A percentile compares a stretch with the other conserved stretches of the same genome.
Evolutionary conservation across 2,888 invertebrate species (phyloP).

Genomic region (Patella caerulea): DNA sequence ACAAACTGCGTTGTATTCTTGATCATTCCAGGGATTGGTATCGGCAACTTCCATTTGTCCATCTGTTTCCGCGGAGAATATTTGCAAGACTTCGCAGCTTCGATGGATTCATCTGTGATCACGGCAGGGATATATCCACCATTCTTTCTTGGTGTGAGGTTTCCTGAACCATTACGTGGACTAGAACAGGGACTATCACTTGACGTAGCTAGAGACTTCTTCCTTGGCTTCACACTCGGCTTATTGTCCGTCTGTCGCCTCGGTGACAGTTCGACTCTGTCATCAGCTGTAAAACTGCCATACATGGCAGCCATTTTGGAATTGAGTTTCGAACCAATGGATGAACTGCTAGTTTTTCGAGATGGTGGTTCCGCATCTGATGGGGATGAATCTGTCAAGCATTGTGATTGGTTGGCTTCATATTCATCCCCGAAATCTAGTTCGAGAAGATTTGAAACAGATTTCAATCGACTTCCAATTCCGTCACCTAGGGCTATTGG

Average conservation of each 20-base stretch:
- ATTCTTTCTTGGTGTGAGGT: neutral
- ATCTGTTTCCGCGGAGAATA: slow-evolving; percentile 6
- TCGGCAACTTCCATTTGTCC: neutral
- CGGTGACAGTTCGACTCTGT: neutral
- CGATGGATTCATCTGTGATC: neutral
- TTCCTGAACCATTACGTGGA: neutral
- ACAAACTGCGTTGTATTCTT: neutral
- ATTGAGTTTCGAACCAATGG: neutral
- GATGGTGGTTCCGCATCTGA: neutral
- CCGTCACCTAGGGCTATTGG: neutral
- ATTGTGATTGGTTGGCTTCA: neutral
- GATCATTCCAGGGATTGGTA: neutral
- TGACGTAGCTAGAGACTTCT: neutral
- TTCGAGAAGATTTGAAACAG: neutral
- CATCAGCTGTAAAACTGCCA: neutral
- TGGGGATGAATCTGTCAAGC: neutral
- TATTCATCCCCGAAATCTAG: neutral
- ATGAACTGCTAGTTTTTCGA: neutral
- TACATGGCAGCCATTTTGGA: neutral
- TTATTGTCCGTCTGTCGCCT: neutral
- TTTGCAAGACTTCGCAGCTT: neutral
- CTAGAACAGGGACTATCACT: neutral
- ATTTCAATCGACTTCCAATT: neutral
- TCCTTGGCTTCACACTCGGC: neutral
- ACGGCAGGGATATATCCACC: neutral